phyloP scores from a whole-genome alignment of 2,113 vertebrate genomes.

The Symphodus melops region DNA sequence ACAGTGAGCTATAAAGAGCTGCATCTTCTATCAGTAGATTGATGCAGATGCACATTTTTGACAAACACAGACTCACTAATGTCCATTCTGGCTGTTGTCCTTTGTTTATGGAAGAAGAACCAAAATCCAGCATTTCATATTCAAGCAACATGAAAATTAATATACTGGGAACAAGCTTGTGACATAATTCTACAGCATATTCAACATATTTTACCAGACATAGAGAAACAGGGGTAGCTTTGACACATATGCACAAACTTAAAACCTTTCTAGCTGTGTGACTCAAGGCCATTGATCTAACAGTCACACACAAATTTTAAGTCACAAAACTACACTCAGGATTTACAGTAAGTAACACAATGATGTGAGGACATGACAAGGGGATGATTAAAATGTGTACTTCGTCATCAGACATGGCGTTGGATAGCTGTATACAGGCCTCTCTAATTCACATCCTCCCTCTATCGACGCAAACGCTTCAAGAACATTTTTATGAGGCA shows the following conservation, averaged over 20 bases:
- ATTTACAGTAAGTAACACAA: conserved; percentile 41
- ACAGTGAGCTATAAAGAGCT: conserved; percentile 23
- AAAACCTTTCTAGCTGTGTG: conserved; percentile 40
- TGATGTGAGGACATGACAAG: conserved; percentile 20
- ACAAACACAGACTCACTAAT: background rate
- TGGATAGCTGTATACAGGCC: background rate
- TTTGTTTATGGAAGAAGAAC: background rate
- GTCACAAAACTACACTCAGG: conserved; percentile 37
- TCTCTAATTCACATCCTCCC: conserved; percentile 15
- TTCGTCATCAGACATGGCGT: conserved; percentile 24
- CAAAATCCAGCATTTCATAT: too few relatives aligned
- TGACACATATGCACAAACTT: conserved; percentile 39
- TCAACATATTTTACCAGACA: background rate
- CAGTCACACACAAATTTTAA: conserved; percentile 3
- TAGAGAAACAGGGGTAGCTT: conserved; percentile 25
- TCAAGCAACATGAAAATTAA: too few relatives aligned
- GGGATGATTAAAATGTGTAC: conserved; percentile 43
- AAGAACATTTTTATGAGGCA: conserved; percentile 45
- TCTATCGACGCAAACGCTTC: conserved; percentile 1
- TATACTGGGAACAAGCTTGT: too few relatives aligned
- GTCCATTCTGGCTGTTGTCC: background rate
- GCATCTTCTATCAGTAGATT: conserved; percentile 18
- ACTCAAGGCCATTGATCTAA: conserved; percentile 50
- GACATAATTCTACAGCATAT: background rate
- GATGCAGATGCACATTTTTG: conserved; percentile 3